Evolutionary conservation across 2,888 invertebrate species (phyloP).

Genomic region (Brachyptera risi): DNA sequence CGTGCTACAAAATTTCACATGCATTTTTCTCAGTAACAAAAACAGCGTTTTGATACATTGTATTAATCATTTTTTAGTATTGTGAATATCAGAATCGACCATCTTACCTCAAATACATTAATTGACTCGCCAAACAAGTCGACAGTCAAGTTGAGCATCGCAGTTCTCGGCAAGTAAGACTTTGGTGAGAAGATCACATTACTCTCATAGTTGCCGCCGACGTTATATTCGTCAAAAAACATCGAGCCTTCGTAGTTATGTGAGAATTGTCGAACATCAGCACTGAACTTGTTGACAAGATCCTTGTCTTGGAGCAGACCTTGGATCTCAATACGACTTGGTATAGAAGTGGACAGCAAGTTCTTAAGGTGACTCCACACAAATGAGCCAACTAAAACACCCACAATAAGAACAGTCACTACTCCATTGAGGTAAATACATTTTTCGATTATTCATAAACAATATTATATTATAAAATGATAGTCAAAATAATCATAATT

Average conservation of each 20-base stretch:
- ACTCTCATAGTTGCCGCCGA: conserved; percentile 76
- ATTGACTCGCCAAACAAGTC: conserved; percentile 88
- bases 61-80: too few relatives aligned
- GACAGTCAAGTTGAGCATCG: conserved; percentile 74
- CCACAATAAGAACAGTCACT: too few relatives aligned
- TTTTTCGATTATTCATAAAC: too few relatives aligned
- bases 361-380: conserved; percentile 93
- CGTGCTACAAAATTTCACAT: too few relatives aligned
- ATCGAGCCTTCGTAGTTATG: conserved; percentile 84
- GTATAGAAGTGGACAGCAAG: conserved; percentile 78
- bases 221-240: conserved; percentile 84
- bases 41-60: too few relatives aligned
- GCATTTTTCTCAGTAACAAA: too few relatives aligned
- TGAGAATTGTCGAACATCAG: conserved; percentile 86
- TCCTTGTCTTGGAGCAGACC: conserved; percentile 76
- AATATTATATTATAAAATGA: background rate
- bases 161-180: conserved; percentile 77
- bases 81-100: too few relatives aligned
- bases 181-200: conserved; percentile 83
- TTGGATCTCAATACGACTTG: conserved; percentile 79
- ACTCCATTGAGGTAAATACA: background rate
- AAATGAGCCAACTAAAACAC: conserved; percentile 78
- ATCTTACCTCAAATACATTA: conserved; percentile 74
- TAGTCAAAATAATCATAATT: too few relatives aligned
- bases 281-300: conserved; percentile 74